Base-by-base conservation (phyloP, 2,797 vertebrate genomes). In the Erethizon dorsatum region DNA sequence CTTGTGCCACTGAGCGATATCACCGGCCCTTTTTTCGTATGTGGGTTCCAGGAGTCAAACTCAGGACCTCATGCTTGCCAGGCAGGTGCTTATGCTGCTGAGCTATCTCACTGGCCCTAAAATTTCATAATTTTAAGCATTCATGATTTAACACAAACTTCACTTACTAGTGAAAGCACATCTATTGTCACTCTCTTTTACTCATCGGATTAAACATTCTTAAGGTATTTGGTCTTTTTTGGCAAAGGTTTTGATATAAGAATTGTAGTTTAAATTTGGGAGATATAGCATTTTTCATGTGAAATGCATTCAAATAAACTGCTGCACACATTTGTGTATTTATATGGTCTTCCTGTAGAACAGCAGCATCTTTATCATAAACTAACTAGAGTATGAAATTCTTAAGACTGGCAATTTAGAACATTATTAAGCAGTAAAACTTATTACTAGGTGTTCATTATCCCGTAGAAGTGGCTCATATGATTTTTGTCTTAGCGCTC, bases 331-430 rank as follows among this genome's bases (percentile, higher is more conserved):
- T n/a, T 85, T 91, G 65, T 6, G 54, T 85, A 61, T 75, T 88
- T 93, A 79, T 33, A 93, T 79, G 28, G 0, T 12, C 52, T 90
- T 63, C 45, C n/a, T 37, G 2, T 67, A 26, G 24, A 73, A 71
- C 67, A 69, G 54, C 14, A 33, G 37, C 37, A 24, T 82, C 86
- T 59, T 6, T 71, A 24, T 52, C 13, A 18, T 41, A 13, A 77
- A 84, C 5, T 61, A 61, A 59, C 54, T 90, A 56, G 57, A 37
- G 57, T 57, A 47, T 41, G 14, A 73, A 56, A 89, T 61, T 92
- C 50, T 83, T 67, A 79, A 79, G 75, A 75, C 45, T 59, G 73
- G 17, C 28, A 77, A 75, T 87, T 94, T 71, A 88, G 69, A 80
- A 73, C 77, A 50, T 2, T 45, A 61, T 17, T 91, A 85, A 88